Conservation (phyloP, 2,888 invertebrate genomes). For the Xanthia icteritia region DNA sequence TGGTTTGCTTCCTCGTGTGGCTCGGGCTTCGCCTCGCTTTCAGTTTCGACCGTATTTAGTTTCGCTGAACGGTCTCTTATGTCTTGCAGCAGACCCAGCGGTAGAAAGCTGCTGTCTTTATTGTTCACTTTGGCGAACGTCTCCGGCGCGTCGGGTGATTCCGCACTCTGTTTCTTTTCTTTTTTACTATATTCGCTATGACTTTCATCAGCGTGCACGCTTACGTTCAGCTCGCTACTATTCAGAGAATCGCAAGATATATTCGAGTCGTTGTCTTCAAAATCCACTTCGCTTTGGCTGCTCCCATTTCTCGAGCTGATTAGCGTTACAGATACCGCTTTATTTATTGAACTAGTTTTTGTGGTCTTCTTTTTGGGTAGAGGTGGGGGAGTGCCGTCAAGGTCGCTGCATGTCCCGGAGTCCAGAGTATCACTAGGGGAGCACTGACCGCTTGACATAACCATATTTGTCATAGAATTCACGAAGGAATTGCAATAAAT, state of each 20-base stretch:
- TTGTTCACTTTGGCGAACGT: constrained; percentile 80
- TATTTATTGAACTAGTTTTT: constrained; percentile 87
- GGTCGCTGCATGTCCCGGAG: constrained; percentile 96
- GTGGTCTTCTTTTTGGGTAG: constrained; percentile 92
- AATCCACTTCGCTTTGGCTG: constrained; percentile 92
- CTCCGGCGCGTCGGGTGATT: constrained; percentile 80
- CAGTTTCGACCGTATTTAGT: constrained; percentile 86
- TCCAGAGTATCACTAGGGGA: constrained; percentile 95
- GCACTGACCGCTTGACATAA: constrained; percentile 95
- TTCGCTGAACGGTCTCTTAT: constrained; percentile 92
- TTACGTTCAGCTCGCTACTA: constrained; percentile 92
- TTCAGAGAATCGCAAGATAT: constrained; percentile 96
- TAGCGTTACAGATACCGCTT: constrained; percentile 90
- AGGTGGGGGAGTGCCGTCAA: constrained; percentile 93
- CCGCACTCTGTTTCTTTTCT: constrained; percentile 80
- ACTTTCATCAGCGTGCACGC: constrained; percentile 88
- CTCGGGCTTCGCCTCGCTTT: constrained; percentile 81
- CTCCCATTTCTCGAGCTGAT: constrained; percentile 90
- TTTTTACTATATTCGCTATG: constrained; percentile 84
- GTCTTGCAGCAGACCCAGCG: constrained; percentile 92
- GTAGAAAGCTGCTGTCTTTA: constrained; percentile 89
- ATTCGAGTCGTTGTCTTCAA: constrained; percentile 94
- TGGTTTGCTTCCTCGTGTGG: constrained; percentile 81
- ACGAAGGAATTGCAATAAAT: constrained; percentile 92
- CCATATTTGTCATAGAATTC: constrained; percentile 88